Evolutionary conservation across 2,113 vertebrate species (phyloP).

Genomic region (Balaeniceps rex): DNA sequence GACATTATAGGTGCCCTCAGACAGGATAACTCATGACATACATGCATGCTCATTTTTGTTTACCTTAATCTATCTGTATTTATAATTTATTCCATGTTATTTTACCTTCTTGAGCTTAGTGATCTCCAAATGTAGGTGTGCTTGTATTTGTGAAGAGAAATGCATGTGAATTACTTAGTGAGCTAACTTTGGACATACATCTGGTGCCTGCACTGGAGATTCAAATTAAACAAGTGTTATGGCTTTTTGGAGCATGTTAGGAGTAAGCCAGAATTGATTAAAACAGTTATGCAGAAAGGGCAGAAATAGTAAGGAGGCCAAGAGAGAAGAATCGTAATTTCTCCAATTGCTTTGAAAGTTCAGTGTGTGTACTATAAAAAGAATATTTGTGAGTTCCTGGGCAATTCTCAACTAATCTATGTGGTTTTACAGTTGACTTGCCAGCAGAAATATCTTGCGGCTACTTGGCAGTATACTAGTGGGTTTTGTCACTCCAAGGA

Average conservation of each 20-base stretch:
- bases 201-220: not conserved
- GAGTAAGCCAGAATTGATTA: not conserved
- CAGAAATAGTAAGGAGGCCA: not conserved
- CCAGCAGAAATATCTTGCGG: not conserved
- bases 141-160: slow-evolving; percentile 23
- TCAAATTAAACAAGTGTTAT: not conserved
- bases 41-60: not conserved
- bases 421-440: not conserved
- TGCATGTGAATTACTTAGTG: slow-evolving; percentile 35
- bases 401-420: not conserved
- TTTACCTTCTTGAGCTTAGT: slow-evolving; percentile 44
- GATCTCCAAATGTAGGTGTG: slow-evolving; percentile 39
- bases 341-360: not conserved
- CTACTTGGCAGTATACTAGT: not conserved
- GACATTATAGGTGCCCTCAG: not conserved
- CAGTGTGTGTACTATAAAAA: not conserved
- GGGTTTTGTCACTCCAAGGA: not conserved
- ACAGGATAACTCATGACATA: not conserved
- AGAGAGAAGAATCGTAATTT: not conserved
- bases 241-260: not conserved
- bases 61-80: slow-evolving; percentile 33
- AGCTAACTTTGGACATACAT: slow-evolving; percentile 16
- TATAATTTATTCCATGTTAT: slow-evolving; percentile 46
- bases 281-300: not conserved
- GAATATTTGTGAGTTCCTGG: not conserved